A percentile compares a stretch with the other conserved stretches of the same genome.
phyloP scores from a whole-genome alignment of 2,113 vertebrate species.

The Tapirus terrestris region DNA sequence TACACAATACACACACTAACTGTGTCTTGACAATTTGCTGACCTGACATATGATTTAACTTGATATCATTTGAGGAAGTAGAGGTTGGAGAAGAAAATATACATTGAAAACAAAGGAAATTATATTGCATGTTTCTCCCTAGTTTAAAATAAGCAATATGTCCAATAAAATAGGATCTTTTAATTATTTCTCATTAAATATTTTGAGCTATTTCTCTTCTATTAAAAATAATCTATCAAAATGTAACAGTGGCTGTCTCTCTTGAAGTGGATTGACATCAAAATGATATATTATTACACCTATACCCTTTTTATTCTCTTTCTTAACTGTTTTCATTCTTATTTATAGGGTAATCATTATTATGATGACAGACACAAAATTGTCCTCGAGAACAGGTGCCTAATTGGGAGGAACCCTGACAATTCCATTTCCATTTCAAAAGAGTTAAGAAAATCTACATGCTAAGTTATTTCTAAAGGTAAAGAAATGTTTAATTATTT shows the following conservation, averaged over 20 bases:
- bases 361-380: background rate
- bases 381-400: background rate
- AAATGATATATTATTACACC: background rate
- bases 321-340: background rate
- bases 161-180: background rate
- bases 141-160: background rate
- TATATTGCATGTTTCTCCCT: background rate
- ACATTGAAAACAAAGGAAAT: background rate
- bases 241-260: background rate
- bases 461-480: background rate
- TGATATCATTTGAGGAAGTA: background rate
- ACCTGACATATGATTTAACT: background rate
- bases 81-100: background rate
- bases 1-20: rapidly evolving
- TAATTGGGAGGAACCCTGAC: background rate
- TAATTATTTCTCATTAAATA: background rate
- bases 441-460: background rate
- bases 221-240: background rate
- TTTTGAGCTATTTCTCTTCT: background rate
- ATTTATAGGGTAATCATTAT: background rate
- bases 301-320: background rate
- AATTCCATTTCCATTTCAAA: background rate
- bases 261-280: background rate
- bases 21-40: background rate
- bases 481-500: background rate